These are phyloP conservation scores for Phania funesta DNA, from an alignment of 2,888 invertebrate genomes.

Conservation along the genomic window DNA sequence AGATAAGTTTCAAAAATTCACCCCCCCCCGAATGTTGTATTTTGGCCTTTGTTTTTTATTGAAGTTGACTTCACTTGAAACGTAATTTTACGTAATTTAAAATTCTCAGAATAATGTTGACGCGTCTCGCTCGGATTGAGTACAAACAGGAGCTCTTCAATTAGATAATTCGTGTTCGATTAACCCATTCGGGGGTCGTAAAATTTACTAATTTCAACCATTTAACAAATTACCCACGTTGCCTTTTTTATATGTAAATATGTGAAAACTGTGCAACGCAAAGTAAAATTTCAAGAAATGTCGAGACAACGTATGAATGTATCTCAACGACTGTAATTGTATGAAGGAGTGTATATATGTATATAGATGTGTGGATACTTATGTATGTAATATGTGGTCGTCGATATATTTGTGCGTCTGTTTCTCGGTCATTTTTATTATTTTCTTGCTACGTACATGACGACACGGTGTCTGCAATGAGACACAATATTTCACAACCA, in stretches of 20 bases:
- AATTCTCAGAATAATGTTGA: too few species aligned
- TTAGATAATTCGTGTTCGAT: too few species aligned
- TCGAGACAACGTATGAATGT: neutral
- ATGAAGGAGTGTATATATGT: neutral
- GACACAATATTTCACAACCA: constrained; percentile 29
- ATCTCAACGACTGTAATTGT: neutral
- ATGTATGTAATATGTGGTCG: constrained; percentile 4
- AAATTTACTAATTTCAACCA: neutral
- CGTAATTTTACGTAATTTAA: too few species aligned
- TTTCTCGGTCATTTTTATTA: constrained; percentile 23
- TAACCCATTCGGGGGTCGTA: neutral
- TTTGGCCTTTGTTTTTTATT: too few species aligned
- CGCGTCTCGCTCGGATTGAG: too few species aligned
- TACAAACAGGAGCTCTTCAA: too few species aligned
- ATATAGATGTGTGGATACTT: neutral
- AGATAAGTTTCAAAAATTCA: too few species aligned
- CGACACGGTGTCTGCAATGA: constrained; percentile 57
- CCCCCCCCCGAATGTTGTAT: too few species aligned
- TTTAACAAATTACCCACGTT: neutral
- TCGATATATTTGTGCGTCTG: neutral
- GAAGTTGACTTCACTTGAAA: too few species aligned
- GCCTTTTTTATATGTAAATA: neutral
- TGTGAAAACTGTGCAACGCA: neutral
- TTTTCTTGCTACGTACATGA: constrained; percentile 9
- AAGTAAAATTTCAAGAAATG: neutral